Percentiles rank a stretch among this genome's conserved stretches.
phyloP scores from a whole-genome alignment of 2,888 invertebrate genomes.

The Cosmorhoe ocellata region DNA sequence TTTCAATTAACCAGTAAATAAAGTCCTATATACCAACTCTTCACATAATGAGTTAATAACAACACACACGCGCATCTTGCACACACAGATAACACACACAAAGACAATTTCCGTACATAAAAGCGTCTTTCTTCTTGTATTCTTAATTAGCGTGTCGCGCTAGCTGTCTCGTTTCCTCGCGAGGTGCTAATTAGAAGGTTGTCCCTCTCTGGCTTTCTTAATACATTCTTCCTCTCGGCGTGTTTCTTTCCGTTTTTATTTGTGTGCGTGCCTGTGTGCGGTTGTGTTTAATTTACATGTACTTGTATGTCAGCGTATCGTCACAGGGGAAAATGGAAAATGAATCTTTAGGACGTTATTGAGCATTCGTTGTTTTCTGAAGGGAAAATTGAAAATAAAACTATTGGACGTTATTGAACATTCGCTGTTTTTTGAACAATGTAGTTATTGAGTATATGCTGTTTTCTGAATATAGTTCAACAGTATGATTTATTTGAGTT shows the following conservation, averaged over 20 bases:
- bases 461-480: too few relatives aligned
- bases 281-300: conserved; percentile 82
- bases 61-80: conserved; percentile 61
- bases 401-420: too few relatives aligned
- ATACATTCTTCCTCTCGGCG: conserved; percentile 82
- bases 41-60: conserved; percentile 82
- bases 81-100: conserved; percentile 55
- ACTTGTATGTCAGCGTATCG: conserved; percentile 79
- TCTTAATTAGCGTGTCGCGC: conserved; percentile 86
- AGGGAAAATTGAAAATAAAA: too few relatives aligned
- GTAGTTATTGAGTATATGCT: too few relatives aligned
- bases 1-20: conserved; percentile 81
- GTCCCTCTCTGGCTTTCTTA: conserved; percentile 82
- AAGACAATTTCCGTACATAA: conserved; percentile 71
- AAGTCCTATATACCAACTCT: conserved; percentile 76
- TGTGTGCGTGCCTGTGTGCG: conserved; percentile 82
- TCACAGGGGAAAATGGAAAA: conserved; percentile 43
- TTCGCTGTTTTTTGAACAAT: too few relatives aligned
- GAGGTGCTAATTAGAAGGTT: conserved; percentile 73
- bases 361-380: too few relatives aligned
- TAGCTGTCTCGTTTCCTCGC: conserved; percentile 66
- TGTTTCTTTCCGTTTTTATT: conserved; percentile 83
- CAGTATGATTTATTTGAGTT: too few relatives aligned
- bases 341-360: neutral
- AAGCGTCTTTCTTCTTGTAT: conserved; percentile 86